A percentile compares a stretch with the other conserved stretches of the same genome.
Evolutionary conservation across 23 tunicate species (phyloP).

Genomic region (Phallusia fumigata): DNA sequence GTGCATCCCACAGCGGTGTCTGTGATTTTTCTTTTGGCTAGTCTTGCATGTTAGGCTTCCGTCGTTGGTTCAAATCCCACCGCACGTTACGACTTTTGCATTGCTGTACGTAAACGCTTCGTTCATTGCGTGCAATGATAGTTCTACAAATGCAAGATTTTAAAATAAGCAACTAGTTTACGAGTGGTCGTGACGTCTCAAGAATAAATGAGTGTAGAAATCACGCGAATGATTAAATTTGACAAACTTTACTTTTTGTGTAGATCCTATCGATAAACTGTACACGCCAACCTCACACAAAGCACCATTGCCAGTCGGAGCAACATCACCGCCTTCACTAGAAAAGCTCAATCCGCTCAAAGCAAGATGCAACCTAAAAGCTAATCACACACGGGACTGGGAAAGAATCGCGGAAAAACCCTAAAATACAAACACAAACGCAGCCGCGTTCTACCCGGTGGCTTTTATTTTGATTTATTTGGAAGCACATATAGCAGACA

Average conservation of each 20-base stretch:
- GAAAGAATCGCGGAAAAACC: constrained; percentile 49
- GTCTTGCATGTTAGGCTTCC: too few species aligned
- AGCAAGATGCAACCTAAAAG: background rate
- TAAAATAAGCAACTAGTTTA: too few species aligned
- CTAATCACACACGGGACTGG: constrained; percentile 55
- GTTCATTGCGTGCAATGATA: too few species aligned
- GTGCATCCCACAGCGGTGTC: too few species aligned
- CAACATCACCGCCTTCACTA: constrained; percentile 68
- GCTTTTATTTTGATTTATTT: background rate
- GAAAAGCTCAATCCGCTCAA: constrained; percentile 37
- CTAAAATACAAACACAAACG: background rate
- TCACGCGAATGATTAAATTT: background rate
- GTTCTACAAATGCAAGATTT: too few species aligned
- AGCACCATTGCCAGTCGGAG: constrained; percentile 73
- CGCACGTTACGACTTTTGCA: too few species aligned
- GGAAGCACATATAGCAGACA: background rate
- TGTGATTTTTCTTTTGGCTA: too few species aligned
- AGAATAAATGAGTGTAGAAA: too few species aligned
- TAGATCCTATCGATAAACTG: constrained; percentile 56
- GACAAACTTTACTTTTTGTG: background rate
- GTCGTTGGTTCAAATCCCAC: too few species aligned
- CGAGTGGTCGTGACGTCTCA: too few species aligned
- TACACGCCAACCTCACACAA: constrained; percentile 77
- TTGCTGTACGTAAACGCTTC: too few species aligned
- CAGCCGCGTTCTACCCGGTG: too few species aligned